Evolutionary conservation across 2,888 invertebrate genomes (phyloP).

Genomic region (Tholera decimalis): DNA sequence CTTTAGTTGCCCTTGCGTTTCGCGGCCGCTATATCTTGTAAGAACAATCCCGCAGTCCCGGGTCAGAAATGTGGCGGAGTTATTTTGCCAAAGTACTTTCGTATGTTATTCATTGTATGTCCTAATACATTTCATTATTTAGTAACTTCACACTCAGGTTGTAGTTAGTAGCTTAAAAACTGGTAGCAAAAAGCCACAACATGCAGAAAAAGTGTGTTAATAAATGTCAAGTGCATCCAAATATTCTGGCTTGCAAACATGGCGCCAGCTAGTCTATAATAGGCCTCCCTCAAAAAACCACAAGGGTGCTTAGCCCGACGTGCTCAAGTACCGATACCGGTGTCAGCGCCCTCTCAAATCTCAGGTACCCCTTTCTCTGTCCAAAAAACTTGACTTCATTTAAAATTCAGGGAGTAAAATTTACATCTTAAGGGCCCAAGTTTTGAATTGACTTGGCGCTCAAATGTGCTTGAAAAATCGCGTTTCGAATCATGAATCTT

Average conservation of each 20-base stretch:
- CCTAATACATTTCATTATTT: no score
- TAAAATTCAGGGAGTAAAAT: conserved; percentile 62
- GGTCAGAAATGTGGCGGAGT: no score
- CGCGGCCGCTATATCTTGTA: no score
- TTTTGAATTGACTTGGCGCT: conserved; percentile 36
- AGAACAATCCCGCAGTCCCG: no score
- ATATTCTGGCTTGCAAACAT: conserved; percentile 30
- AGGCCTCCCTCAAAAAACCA: conserved; percentile 47
- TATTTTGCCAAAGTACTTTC: no score
- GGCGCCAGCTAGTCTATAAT: conserved; percentile 53
- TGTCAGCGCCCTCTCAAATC: conserved; percentile 57
- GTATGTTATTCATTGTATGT: no score
- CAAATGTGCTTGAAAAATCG: conserved; percentile 51
- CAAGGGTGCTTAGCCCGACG: conserved; percentile 63
- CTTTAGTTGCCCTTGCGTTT: no score
- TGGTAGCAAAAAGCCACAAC: not conserved
- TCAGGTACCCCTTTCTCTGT: conserved; percentile 61
- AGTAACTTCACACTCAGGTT: not conserved
- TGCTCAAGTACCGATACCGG: conserved; percentile 71
- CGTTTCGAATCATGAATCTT: conserved; percentile 50
- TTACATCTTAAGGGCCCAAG: conserved; percentile 50
- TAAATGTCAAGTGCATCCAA: conserved; percentile 42
- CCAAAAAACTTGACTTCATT: conserved; percentile 73
- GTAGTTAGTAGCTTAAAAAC: not conserved
- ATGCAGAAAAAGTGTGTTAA: conserved; percentile 33